Evolutionary conservation across 30 jellyfish, hydroid and myxozoan species (phyloP).

Genomic region (Catostylus mosaicus): DNA sequence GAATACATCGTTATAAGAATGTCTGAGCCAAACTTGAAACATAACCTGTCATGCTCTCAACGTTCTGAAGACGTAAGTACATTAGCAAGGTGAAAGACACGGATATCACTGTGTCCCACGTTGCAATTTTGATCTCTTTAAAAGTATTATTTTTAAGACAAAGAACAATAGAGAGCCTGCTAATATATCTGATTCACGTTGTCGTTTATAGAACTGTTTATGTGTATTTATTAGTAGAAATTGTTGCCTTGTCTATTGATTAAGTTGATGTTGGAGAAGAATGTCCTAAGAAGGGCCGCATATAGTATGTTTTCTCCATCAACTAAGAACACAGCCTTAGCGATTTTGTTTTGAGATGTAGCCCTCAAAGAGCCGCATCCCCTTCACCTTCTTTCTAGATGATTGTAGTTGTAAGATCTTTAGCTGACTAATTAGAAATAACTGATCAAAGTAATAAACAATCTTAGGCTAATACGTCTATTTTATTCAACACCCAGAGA

Average conservation of each 20-base stretch:
- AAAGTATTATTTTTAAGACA: conserved; percentile 6
- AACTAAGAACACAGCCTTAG: background rate
- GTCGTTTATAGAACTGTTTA: background rate
- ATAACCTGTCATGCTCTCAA: background rate
- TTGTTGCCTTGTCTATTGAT: background rate
- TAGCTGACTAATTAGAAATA: background rate
- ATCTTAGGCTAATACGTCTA: background rate
- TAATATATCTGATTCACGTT: conserved; percentile 19
- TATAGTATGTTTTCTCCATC: background rate
- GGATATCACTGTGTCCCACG: conserved; percentile 19
- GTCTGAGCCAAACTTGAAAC: background rate
- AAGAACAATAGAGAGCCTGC: conserved; percentile 7
- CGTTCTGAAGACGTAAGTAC: conserved; percentile 11
- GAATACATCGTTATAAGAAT: background rate
- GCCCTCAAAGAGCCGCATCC: background rate
- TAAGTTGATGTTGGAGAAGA: background rate
- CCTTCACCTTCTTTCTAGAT: background rate
- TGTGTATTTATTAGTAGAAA: background rate
- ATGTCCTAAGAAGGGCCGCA: background rate
- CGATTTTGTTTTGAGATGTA: background rate
- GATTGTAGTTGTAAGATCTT: background rate
- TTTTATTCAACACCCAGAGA: background rate
- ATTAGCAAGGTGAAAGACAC: conserved; percentile 10
- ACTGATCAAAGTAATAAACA: background rate
- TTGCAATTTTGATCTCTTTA: conserved; percentile 15